These are phyloP conservation scores for Bubalus kerabau DNA, from an alignment of 2,113 vertebrate species.

Conservation along the genomic window DNA sequence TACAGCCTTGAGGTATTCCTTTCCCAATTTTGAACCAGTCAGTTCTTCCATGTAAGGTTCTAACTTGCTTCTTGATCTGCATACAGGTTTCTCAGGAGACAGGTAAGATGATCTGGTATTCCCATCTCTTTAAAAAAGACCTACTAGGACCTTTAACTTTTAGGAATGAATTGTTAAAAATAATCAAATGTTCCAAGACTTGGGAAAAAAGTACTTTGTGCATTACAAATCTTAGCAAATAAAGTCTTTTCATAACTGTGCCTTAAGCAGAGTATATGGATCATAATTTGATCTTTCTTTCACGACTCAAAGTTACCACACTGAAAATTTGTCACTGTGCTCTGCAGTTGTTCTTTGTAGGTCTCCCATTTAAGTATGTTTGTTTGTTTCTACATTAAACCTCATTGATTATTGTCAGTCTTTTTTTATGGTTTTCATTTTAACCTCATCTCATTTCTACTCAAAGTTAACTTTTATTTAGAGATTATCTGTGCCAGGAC, in stretches of 20 bases:
- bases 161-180: conserved; percentile 12
- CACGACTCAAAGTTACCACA: not conserved
- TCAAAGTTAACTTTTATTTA: not conserved
- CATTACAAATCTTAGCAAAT: conserved; percentile 1
- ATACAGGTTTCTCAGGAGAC: not conserved
- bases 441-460: not conserved
- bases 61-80: not conserved
- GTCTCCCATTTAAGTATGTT: not conserved
- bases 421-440: not conserved
- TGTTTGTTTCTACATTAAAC: not conserved
- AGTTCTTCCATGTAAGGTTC: not conserved
- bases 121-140: not conserved
- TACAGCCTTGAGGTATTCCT: not conserved
- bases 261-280: not conserved
- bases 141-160: not conserved
- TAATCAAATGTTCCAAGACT: conserved; percentile 21
- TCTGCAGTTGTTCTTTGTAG: not conserved
- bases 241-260: not conserved
- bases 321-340: not conserved
- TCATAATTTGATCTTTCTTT: not conserved
- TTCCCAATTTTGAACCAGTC: not conserved
- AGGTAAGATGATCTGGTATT: not conserved
- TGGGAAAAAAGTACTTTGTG: not conserved
- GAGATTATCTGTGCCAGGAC: not conserved
- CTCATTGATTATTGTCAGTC: not conserved